phyloP scores from a whole-genome alignment of 2,113 vertebrate genomes.

The Redunca redunca region DNA sequence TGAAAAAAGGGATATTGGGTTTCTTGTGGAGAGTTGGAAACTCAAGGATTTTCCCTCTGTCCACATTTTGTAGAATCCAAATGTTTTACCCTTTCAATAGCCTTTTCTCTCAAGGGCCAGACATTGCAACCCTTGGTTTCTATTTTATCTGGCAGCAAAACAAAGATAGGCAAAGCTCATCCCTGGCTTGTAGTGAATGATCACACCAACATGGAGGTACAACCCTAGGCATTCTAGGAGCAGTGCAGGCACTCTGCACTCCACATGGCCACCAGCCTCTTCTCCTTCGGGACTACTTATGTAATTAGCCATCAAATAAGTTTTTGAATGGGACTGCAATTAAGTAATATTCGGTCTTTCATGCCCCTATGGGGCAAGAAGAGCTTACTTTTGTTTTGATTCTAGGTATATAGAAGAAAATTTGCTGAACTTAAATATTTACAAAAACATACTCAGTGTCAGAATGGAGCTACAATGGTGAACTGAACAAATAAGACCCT shows the following conservation, averaged over 20 bases:
- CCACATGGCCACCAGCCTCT: background rate
- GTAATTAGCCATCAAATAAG: background rate
- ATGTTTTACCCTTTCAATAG: background rate
- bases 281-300: background rate
- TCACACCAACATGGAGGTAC: background rate
- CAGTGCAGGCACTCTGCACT: background rate
- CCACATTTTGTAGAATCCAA: background rate
- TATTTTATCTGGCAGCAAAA: background rate
- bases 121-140: background rate
- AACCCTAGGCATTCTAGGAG: background rate
- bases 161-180: background rate
- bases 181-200: background rate
- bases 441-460: background rate
- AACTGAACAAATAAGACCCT: background rate
- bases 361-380: background rate
- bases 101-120: background rate
- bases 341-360: background rate
- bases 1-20: background rate
- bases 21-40: background rate
- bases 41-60: background rate
- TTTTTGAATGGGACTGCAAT: background rate
- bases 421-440: background rate
- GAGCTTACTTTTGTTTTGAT: conserved; percentile 9
- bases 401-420: background rate
- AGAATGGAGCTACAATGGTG: background rate